phyloP scores from a whole-genome alignment of 2,797 vertebrate genomes.

The Petrocephalus sullivani region DNA sequence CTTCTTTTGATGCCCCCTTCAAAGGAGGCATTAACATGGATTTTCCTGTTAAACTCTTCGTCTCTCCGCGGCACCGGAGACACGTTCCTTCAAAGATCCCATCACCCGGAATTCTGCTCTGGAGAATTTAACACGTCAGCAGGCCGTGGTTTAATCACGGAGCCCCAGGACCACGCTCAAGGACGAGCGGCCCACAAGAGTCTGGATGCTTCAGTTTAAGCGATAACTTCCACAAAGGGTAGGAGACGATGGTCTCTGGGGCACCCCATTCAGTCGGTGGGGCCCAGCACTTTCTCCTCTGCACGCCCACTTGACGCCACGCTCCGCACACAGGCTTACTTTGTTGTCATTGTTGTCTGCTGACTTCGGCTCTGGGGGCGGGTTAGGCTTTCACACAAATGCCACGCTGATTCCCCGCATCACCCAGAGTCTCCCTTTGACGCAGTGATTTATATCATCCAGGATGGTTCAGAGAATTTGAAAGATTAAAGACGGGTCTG shows the following conservation, averaged over 20 bases:
- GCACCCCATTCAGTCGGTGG: not conserved
- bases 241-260: not conserved
- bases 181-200: not conserved
- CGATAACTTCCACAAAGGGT: not conserved
- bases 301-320: not conserved
- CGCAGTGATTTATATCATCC: constrained; percentile 59
- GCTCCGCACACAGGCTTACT: not conserved
- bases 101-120: not conserved
- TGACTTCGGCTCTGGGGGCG: constrained; percentile 23
- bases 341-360: constrained; percentile 22
- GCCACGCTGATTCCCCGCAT: not conserved
- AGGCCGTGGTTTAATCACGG: not conserved
- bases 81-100: not conserved
- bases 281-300: not conserved
- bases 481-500: constrained; percentile 64
- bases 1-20: not conserved
- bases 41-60: not conserved
- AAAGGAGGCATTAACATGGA: not conserved
- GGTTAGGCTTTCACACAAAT: constrained; percentile 54
- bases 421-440: constrained; percentile 27
- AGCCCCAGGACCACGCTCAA: not conserved
- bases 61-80: not conserved
- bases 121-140: not conserved
- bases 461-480: constrained; percentile 48
- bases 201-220: not conserved